Conservation (phyloP, 23 tunicate species). For the Diplosoma virens region DNA sequence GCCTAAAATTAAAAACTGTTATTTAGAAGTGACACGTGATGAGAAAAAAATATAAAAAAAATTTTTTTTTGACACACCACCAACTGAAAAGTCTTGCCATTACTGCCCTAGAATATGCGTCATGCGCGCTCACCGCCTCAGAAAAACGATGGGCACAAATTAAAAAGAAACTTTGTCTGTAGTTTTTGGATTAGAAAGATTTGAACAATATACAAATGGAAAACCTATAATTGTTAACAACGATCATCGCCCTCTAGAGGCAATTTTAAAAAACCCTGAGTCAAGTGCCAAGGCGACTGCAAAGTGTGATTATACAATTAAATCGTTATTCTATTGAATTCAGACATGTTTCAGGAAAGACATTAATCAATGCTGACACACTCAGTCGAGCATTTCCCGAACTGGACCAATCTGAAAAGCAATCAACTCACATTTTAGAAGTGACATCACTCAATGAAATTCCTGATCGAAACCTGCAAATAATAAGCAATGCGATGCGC, state of each 20-base stretch:
- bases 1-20: no score
- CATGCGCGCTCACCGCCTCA: conserved; percentile 3
- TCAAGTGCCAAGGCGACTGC: conserved; percentile 26
- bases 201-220: conserved; percentile 34
- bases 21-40: no score
- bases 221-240: conserved; percentile 4
- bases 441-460: no score
- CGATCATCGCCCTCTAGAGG: conserved; percentile 21
- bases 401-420: not conserved
- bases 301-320: conserved; percentile 28
- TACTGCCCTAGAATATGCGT: conserved; percentile 40
- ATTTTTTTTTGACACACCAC: no score
- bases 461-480: no score
- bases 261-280: conserved; percentile 26
- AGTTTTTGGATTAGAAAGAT: conserved; percentile 36
- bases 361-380: conserved; percentile 24
- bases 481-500: no score
- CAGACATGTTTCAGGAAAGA: conserved; percentile 9
- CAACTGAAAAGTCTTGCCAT: no score
- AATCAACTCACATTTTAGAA: no score
- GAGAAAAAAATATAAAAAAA: no score
- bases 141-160: conserved; percentile 38
- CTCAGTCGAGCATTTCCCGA: conserved; percentile 24
- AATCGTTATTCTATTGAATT: conserved; percentile 22
- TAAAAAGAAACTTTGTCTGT: conserved; percentile 30